Evolutionary conservation across 2,888 invertebrate species (phyloP).

Genomic region (Calameuta filiformis): DNA sequence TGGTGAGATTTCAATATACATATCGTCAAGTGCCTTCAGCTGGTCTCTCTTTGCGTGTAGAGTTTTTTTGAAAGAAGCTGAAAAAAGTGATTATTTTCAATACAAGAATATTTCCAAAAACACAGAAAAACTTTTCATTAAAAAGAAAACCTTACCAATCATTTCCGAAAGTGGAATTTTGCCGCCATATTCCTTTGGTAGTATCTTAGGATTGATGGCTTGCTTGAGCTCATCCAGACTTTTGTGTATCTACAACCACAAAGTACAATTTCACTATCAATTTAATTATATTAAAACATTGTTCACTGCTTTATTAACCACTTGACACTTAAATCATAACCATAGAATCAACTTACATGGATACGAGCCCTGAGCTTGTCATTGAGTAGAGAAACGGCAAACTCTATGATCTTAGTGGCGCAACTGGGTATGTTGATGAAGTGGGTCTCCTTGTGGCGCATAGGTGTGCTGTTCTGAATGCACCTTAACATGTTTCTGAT

Average conservation of each 20-base stretch:
- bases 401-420: conserved; percentile 85
- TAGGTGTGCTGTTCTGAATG: conserved; percentile 88
- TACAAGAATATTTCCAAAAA: neutral
- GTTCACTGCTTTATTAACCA: neutral
- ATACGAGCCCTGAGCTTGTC: conserved; percentile 87
- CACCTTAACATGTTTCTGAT: conserved; percentile 81
- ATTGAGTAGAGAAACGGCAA: conserved; percentile 82
- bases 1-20: conserved; percentile 77
- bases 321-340: neutral
- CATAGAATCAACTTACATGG: conserved; percentile 70
- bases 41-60: conserved; percentile 74
- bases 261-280: neutral
- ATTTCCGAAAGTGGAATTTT: conserved; percentile 82
- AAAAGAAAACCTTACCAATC: conserved; percentile 71
- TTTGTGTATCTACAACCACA: conserved; percentile 75
- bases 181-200: conserved; percentile 92
- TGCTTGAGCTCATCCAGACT: conserved; percentile 78
- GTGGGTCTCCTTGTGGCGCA: conserved; percentile 90
- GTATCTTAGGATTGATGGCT: conserved; percentile 77
- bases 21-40: conserved; percentile 78
- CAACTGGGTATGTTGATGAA: conserved; percentile 86
- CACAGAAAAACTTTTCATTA: too few relatives aligned
- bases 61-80: conserved; percentile 71
- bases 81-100: conserved; percentile 6
- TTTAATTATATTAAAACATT: neutral